Evolutionary conservation across 2,113 vertebrate genomes (phyloP).

Genomic region (Cryptomyrus ogoouensis): DNA sequence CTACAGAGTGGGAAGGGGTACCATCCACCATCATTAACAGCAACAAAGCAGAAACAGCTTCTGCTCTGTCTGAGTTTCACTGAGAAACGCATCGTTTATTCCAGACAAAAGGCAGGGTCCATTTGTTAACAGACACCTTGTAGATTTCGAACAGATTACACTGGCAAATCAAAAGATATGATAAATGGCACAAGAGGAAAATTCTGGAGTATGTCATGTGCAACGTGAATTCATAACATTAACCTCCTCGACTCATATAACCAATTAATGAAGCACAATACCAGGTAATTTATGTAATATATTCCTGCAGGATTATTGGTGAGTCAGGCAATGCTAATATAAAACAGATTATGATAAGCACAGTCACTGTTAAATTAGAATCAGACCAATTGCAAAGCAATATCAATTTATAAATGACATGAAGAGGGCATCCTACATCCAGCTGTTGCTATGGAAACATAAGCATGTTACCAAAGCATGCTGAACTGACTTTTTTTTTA

Average conservation of each 20-base stretch:
- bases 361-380: not conserved
- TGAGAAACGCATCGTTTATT: not conserved
- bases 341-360: not conserved
- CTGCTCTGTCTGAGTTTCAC: not conserved
- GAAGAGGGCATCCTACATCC: not conserved
- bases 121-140: slow-evolving; percentile 31
- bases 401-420: not conserved
- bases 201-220: not conserved
- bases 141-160: slow-evolving; percentile 22
- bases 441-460: slow-evolving; percentile 7
- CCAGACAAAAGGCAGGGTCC: not conserved
- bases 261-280: not conserved
- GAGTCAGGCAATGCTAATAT: not conserved
- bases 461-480: not conserved
- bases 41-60: slow-evolving; percentile 30
- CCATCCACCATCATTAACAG: slow-evolving; percentile 20
- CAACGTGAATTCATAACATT: not conserved
- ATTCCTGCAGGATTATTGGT: not conserved
- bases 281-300: not conserved
- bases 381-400: not conserved
- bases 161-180: slow-evolving; percentile 31
- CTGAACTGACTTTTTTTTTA: not conserved
- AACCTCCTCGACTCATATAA: not conserved
- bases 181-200: slow-evolving; percentile 18
- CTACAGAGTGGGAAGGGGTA: slow-evolving; percentile 24